These are phyloP conservation scores for Dryas iulia DNA, from an alignment of 1,140 invertebrate genomes.

Conservation along the genomic window DNA sequence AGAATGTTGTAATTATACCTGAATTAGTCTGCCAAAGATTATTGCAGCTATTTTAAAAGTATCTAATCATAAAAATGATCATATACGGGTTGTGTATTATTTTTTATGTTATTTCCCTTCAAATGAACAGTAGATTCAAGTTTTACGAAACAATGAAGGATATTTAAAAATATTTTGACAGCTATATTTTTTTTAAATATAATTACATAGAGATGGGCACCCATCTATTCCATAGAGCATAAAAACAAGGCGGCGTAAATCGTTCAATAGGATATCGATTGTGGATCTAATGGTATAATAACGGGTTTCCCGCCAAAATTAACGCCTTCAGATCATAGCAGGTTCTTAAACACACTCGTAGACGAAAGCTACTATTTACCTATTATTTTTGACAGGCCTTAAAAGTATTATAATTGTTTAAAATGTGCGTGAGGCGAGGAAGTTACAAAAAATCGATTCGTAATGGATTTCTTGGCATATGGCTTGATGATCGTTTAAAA, in stretches of 20 bases:
- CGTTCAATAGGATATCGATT: constrained; percentile 72
- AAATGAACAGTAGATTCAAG: constrained; percentile 11
- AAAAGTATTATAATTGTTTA: constrained; percentile 70
- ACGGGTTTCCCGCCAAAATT: constrained; percentile 67
- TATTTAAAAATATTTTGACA: constrained; percentile 57
- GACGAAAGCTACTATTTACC: constrained; percentile 72
- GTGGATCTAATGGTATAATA: constrained; percentile 73
- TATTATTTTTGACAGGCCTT: constrained; percentile 76
- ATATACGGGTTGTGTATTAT: too few relatives aligned
- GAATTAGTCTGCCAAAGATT: too few relatives aligned
- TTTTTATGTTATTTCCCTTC: too few relatives aligned
- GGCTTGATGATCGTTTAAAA: constrained; percentile 45
- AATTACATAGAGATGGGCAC: constrained; percentile 51
- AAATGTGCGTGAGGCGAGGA: constrained; percentile 55
- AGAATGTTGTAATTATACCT: too few relatives aligned
- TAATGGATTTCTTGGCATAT: constrained; percentile 62
- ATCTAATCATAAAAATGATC: too few relatives aligned
- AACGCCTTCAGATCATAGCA: constrained; percentile 58
- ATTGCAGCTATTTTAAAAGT: too few relatives aligned
- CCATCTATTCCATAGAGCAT: constrained; percentile 37
- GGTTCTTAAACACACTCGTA: constrained; percentile 54
- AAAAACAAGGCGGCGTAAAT: constrained; percentile 46
- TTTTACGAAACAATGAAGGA: constrained; percentile 10
- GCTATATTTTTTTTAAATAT: constrained; percentile 46
- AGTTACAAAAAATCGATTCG: constrained; percentile 50